These are phyloP conservation scores for Monopterus albus DNA, from an alignment of 2,113 vertebrate genomes.

Conservation along the genomic window DNA sequence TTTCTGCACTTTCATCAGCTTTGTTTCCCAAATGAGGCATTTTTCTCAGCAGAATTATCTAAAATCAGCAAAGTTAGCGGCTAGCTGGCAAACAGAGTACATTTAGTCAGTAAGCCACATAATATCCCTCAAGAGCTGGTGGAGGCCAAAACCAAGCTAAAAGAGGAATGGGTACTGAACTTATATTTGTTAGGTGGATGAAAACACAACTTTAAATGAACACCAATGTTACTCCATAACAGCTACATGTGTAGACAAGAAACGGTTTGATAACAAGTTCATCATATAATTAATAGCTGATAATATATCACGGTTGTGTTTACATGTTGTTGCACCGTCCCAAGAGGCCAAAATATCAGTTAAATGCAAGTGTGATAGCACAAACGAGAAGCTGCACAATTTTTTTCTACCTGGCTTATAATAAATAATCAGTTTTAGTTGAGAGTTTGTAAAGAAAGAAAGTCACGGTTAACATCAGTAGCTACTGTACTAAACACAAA, in stretches of 20 bases:
- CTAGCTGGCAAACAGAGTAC: background rate
- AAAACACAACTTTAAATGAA: background rate
- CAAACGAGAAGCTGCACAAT: background rate
- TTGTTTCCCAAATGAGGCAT: no score
- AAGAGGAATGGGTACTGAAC: background rate
- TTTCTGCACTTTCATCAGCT: background rate
- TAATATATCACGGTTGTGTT: background rate
- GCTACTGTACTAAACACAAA: background rate
- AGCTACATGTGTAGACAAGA: background rate
- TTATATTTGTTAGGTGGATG: conserved; percentile 12
- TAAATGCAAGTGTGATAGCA: background rate
- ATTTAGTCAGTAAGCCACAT: background rate
- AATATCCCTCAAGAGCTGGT: conserved; percentile 12
- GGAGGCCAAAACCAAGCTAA: conserved; percentile 10
- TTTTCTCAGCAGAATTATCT: background rate
- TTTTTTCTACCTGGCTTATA: background rate
- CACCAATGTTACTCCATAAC: background rate
- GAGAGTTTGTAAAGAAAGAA: background rate
- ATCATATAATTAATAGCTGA: background rate
- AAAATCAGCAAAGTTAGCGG: no score
- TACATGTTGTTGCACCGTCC: background rate
- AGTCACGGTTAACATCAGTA: background rate
- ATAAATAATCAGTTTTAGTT: background rate
- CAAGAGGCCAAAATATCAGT: background rate
- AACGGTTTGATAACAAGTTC: background rate